Base-by-base conservation (phyloP, 2,797 vertebrate species). In the Amblyopsis hoosieri region DNA sequence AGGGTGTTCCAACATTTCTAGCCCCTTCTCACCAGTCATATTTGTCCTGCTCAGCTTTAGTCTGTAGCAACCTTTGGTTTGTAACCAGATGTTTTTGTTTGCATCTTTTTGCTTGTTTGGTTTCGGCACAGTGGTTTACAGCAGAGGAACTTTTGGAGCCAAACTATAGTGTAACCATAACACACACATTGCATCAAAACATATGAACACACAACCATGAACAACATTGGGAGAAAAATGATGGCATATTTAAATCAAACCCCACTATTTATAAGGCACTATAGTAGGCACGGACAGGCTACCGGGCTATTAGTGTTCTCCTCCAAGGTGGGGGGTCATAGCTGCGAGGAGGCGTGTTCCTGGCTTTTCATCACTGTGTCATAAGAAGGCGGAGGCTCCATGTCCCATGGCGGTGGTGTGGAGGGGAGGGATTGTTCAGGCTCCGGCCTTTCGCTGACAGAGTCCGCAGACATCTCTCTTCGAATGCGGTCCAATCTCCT, bases 321-420 rank as follows among this genome's bases (percentile, higher is more conserved):
- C 60, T 6, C 7, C 14, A 3, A 58, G 23, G 58, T 3, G 53
- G 23, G 54, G 29, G 57, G 61, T 81, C 76, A 86, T 50, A 47
- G 87, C 59, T 4, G 83, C 77, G 76, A 85, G 70, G 76, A 85
- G 70, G 72, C 23, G 13, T 54, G 71, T 66, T 84, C 84, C 73
- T 88, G 88, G 76, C 70, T 92, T 77, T 94, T 95, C 88, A 95
- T 94, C 83, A 95, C 91, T 2, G 92, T 92, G 79, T 78, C 93
- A 29, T 94, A 94, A 4, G 90, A 87, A 0, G 95, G 93, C 0
- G 92, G 91, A 0, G 83, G 89, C 57, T 79, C 90, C 85, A 92
- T 91, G 3, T 92, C 92, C 91, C 94, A 95, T 62, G 84, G 89
- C 1, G 83, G 91, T 0, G 85, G 88, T 0, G 57, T 86, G 57